Evolutionary conservation across 2,113 vertebrate genomes (phyloP).

Genomic region (Leptodactylus fuscus): DNA sequence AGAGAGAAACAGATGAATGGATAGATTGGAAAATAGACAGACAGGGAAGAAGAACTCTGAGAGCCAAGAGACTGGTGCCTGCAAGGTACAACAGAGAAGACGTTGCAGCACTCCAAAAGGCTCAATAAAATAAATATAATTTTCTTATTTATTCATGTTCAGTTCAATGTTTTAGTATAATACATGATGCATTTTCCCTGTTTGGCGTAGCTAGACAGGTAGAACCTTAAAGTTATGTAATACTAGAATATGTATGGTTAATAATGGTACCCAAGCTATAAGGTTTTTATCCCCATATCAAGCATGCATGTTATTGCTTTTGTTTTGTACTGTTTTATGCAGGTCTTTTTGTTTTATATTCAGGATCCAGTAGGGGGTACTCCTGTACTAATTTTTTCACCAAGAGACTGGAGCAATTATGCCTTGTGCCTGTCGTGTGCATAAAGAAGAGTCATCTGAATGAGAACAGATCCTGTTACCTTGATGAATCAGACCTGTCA

Average conservation of each 20-base stretch:
- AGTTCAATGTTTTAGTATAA: too few species aligned
- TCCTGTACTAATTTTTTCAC: constrained; percentile 67
- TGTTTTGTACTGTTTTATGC: background rate
- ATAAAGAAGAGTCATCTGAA: constrained; percentile 65
- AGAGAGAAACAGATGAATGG: too few species aligned
- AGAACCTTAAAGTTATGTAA: too few species aligned
- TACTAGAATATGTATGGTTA: background rate
- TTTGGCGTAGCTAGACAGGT: too few species aligned
- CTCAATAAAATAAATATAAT: too few species aligned
- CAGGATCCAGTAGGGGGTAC: constrained; percentile 70
- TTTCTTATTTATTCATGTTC: too few species aligned
- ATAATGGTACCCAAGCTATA: background rate
- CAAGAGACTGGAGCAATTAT: background rate
- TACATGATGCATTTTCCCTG: too few species aligned
- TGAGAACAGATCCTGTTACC: constrained; percentile 64
- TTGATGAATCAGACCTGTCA: constrained; percentile 69
- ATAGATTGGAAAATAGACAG: too few species aligned
- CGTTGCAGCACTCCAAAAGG: too few species aligned
- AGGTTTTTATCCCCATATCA: background rate
- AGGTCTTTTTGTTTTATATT: background rate
- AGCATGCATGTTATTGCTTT: background rate
- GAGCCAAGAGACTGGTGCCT: too few species aligned
- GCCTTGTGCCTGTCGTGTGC: constrained; percentile 61
- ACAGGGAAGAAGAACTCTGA: too few species aligned
- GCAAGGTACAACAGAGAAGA: too few species aligned